phyloP scores from a whole-genome alignment of 2,888 invertebrate species.

The Lasioglossum leucozonium region DNA sequence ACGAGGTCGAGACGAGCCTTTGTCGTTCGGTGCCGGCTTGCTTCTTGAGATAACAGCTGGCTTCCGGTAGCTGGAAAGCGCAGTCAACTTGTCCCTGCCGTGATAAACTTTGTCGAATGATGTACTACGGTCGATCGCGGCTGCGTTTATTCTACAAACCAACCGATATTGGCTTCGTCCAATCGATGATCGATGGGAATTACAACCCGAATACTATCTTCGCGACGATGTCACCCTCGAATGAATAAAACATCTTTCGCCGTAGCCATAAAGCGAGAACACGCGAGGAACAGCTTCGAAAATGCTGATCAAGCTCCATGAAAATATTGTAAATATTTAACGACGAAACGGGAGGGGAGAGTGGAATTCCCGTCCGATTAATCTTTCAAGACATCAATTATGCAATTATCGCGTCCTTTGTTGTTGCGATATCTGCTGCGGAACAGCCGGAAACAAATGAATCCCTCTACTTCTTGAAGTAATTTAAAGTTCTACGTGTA shows the following conservation, averaged over 20 bases:
- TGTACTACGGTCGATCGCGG: conserved; percentile 12
- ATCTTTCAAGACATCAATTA: background rate
- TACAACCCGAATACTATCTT: background rate
- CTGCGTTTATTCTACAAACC: conserved; percentile 26
- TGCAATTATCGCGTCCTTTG: background rate
- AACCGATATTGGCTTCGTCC: background rate
- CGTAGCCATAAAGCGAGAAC: background rate
- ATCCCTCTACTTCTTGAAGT: background rate
- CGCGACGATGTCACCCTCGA: background rate
- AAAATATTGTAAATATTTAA: background rate
- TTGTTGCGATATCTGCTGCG: background rate
- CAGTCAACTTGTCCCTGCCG: conserved; percentile 49
- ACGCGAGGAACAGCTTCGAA: background rate
- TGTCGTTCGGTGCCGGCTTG: conserved; percentile 61
- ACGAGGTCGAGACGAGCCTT: conserved; percentile 57
- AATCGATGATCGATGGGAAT: conserved; percentile 19
- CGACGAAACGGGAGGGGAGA: background rate
- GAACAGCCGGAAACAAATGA: background rate
- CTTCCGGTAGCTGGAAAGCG: conserved; percentile 62
- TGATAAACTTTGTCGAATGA: conserved; percentile 38
- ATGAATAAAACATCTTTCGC: background rate
- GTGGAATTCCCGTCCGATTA: background rate
- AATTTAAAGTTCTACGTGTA: background rate
- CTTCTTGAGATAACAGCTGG: conserved; percentile 66
- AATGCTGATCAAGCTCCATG: background rate